Evolutionary conservation across 2,113 vertebrate genomes (phyloP).

Genomic region (Antigone vipio): DNA sequence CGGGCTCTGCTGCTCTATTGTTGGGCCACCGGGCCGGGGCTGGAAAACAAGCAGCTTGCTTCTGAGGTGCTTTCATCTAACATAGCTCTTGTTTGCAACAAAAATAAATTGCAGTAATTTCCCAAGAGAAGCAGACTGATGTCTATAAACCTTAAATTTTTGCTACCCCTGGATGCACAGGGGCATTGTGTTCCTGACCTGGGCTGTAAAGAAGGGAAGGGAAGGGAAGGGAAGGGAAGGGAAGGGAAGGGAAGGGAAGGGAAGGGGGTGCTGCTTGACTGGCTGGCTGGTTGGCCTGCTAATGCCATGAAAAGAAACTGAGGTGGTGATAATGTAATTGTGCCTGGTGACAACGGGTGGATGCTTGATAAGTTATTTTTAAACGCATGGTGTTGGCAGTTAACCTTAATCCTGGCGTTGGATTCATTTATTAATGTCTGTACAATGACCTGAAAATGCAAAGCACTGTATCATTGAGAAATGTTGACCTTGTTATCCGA

Average conservation of each 20-base stretch:
- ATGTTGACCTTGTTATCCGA: not conserved
- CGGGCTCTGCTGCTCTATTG: not conserved
- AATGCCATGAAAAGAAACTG: not conserved
- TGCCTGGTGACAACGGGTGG: not conserved
- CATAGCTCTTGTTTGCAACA: not conserved
- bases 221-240: not conserved
- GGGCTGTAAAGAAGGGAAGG: not conserved
- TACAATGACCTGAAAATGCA: not conserved
- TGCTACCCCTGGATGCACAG: not conserved
- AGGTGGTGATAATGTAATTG: not conserved
- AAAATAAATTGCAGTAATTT: not conserved
- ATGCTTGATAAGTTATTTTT: slow-evolving; percentile 15
- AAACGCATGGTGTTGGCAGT: not conserved
- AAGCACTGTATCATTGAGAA: not conserved
- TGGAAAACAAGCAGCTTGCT: not conserved
- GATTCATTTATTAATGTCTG: not conserved
- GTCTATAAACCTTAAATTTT: not conserved
- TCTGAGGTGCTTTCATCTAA: not conserved
- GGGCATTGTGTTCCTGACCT: not conserved
- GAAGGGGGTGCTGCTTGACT: not conserved
- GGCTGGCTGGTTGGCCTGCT: not conserved
- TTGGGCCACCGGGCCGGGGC: not conserved
- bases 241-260: not conserved
- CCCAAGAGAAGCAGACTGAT: not conserved
- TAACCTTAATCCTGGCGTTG: slow-evolving; percentile 12